Evolutionary conservation across 1,140 invertebrate species (phyloP), one percentile per base, ranked within the genome.

Genomic region (Venustaconcha ellipsiformis): DNA sequence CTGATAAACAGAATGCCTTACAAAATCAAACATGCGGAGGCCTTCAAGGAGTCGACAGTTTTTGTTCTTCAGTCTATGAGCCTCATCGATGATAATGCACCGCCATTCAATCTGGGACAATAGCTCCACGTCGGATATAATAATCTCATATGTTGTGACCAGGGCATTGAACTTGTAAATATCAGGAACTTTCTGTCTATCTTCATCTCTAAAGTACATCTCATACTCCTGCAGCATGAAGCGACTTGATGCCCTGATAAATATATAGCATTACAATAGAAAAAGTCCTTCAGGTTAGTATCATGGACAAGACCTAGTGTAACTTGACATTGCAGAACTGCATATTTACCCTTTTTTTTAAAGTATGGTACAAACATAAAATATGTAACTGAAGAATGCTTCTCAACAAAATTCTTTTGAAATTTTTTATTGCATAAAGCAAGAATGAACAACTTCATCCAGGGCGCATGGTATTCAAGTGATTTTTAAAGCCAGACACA

Each of bases 1-100:
- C 59, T 20, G 14, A 23, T 1, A 63, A 26, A 67, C 14, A 17
- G 57, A 20, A 72, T 26, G 18, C 83, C 87, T 84, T 83, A 92
- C 92, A 83, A 99, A 92, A 90, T 95, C 95, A 67, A 99, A 92
- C 85, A 97, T 94, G 56, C 96, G 91, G 20, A 99, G 91, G 14
- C 98, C 98, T 92, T 99, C 97, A 26, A 99, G 91, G n/a, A 99
- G 91, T 91, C 99, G 99, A 89, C 98, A 99, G 89, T 99, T 99
- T 80, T 97, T 93, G 92, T 99, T 99, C 91, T 99, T 99, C 23
- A 99, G 91, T 81, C 99, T 92, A 92, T 99, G 99, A 60, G 99
- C 99, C 92, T 99, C 99, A 90, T 99, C 99, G 85, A 99, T 99
- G 17, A 99, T 96, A 87, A 96, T 97, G 67, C 97, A 92, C 67